phyloP scores from a whole-genome alignment of 1,140 invertebrate species.

The Trichonephila inaurata region DNA sequence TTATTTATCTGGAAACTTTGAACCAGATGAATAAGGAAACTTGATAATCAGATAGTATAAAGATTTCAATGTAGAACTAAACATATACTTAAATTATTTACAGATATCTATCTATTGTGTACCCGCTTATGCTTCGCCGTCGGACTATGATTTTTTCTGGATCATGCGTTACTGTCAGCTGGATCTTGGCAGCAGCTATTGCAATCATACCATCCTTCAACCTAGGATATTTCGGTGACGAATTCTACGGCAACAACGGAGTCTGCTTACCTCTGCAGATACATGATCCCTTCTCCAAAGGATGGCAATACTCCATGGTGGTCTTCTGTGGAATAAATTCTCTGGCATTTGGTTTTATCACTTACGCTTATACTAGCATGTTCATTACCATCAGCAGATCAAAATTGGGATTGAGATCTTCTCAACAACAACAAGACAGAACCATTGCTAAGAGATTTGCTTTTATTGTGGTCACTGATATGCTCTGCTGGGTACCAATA shows the following conservation, averaged over 20 bases:
- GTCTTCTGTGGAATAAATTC: constrained; percentile 84
- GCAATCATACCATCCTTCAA: constrained; percentile 77
- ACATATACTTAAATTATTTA: not conserved
- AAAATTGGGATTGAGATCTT: constrained; percentile 85
- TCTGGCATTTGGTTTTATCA: constrained; percentile 83
- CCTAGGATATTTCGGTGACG: constrained; percentile 76
- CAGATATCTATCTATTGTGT: constrained; percentile 85
- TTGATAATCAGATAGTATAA: no score
- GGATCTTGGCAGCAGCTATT: constrained; percentile 84
- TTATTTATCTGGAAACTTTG: no score
- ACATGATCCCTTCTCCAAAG: constrained; percentile 82
- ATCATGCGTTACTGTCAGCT: constrained; percentile 85
- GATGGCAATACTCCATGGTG: constrained; percentile 85
- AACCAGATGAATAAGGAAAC: no score
- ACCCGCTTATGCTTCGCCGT: constrained; percentile 84
- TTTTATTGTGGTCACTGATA: constrained; percentile 88
- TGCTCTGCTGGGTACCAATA: constrained; percentile 89
- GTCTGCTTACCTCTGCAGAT: constrained; percentile 85
- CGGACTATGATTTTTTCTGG: constrained; percentile 84
- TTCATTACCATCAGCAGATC: constrained; percentile 84
- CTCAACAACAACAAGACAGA: constrained; percentile 84
- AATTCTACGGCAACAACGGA: constrained; percentile 83
- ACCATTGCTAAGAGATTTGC: constrained; percentile 87
- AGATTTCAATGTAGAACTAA: no score
- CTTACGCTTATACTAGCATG: constrained; percentile 84